Evolutionary conservation across 2,888 invertebrate genomes (phyloP).

Genomic region (Scaptomyza caliginosa): DNA sequence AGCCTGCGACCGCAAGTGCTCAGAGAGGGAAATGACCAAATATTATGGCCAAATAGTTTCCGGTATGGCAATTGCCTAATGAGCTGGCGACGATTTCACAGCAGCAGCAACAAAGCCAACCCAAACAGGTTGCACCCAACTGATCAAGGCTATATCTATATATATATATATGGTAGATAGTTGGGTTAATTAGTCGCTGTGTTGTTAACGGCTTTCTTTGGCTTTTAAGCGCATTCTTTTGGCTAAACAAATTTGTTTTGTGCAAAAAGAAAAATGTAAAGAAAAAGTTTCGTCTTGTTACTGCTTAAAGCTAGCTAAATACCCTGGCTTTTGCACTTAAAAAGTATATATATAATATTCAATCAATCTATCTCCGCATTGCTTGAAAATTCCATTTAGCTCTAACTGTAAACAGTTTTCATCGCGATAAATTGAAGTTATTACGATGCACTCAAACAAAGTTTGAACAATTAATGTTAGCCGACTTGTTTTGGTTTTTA

Average conservation of each 20-base stretch:
- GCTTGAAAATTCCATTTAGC: background rate
- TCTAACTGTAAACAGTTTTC: conserved; percentile 4
- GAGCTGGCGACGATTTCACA: conserved; percentile 71
- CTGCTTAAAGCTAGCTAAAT: background rate
- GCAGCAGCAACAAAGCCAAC: conserved; percentile 48
- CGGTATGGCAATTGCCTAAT: conserved; percentile 75
- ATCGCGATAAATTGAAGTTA: background rate
- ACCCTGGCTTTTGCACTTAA: background rate
- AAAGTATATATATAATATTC: background rate
- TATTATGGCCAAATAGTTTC: conserved; percentile 77
- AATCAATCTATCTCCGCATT: background rate
- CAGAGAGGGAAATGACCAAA: conserved; percentile 64
- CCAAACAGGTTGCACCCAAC: conserved; percentile 23
- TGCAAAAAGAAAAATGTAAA: conserved; percentile 6
- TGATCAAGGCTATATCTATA: conserved; percentile 22
- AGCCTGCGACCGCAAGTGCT: conserved; percentile 13
- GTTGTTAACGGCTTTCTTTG: conserved; percentile 30
- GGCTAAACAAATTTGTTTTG: conserved; percentile 15
- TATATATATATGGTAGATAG: background rate
- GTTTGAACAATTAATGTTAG: conserved; percentile 31
- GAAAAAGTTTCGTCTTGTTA: background rate
- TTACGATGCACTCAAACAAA: conserved; percentile 5
- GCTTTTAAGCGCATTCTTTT: conserved; percentile 78
- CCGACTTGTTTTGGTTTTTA: conserved; percentile 25
- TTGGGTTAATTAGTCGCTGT: conserved; percentile 15